These are phyloP conservation scores for Myopa testacea DNA, from an alignment of 2,888 invertebrate species.

Conservation along the genomic window DNA sequence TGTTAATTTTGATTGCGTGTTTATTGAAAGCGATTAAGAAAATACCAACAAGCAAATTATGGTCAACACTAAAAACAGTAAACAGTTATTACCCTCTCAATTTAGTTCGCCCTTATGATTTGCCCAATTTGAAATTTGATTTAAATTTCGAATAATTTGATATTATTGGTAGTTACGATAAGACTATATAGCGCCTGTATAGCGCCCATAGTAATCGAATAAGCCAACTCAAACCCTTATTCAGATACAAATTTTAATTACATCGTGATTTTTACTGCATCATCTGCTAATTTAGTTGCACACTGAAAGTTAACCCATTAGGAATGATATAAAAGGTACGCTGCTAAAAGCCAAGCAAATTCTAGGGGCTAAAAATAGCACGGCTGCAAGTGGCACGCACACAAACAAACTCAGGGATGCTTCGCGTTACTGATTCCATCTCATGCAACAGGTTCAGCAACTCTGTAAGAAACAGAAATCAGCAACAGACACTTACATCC, in stretches of 20 bases:
- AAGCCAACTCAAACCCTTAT: not conserved
- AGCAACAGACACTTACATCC: too few relatives aligned
- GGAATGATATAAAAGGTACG: not conserved
- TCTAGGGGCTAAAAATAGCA: conserved; percentile 10
- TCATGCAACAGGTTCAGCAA: conserved; percentile 29
- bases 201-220: not conserved
- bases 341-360: not conserved
- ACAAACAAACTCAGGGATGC: not conserved
- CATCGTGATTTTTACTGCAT: not conserved
- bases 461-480: not conserved
- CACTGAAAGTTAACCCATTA: not conserved
- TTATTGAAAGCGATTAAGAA: not conserved
- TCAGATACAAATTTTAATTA: not conserved
- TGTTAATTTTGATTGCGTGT: not conserved
- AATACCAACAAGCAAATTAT: not conserved
- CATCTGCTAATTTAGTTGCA: conserved; percentile 12
- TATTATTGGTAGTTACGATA: too few relatives aligned
- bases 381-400: not conserved
- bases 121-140: not conserved
- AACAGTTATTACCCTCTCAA: too few relatives aligned
- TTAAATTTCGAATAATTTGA: too few relatives aligned
- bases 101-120: too few relatives aligned
- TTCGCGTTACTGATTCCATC: conserved; percentile 5
- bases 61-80: too few relatives aligned
- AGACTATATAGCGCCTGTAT: too few relatives aligned